Conservation (phyloP, 30 jellyfish, hydroid and myxozoan genomes). For the Nemopilema nomurai region DNA sequence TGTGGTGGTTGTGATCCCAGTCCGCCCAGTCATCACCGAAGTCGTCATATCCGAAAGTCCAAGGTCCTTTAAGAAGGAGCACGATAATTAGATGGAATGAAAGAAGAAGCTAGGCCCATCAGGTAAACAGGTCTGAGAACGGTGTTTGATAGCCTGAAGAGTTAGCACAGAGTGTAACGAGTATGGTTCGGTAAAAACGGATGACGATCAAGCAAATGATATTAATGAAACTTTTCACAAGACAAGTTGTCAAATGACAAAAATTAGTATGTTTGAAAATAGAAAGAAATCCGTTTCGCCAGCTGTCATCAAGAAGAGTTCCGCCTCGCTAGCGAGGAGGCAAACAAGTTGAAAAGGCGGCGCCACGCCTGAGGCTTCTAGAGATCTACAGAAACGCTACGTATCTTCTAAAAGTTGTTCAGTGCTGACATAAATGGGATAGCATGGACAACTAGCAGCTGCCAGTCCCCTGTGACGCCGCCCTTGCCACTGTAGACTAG, state of each 20-base stretch:
- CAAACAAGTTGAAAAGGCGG: no score
- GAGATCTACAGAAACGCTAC: constrained; percentile 6
- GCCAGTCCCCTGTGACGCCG: constrained; percentile 20
- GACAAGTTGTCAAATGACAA: no score
- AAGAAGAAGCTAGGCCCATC: background rate
- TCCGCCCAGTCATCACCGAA: constrained; percentile 99
- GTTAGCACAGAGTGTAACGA: no score
- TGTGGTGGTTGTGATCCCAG: constrained; percentile 97
- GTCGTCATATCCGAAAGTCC: constrained; percentile 96
- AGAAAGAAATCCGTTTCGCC: no score
- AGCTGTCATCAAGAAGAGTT: no score
- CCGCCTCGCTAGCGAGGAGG: no score
- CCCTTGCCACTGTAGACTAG: constrained; percentile 31
- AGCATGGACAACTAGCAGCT: background rate
- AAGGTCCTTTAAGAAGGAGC: constrained; percentile 71
- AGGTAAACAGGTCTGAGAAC: no score
- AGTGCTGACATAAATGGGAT: background rate
- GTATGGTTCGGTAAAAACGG: no score
- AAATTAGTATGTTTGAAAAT: no score
- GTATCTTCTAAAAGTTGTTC: constrained; percentile 9
- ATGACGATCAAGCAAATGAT: no score
- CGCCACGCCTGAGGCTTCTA: constrained; percentile 6
- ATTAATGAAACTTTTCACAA: no score
- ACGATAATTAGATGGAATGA: background rate
- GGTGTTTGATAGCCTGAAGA: no score